Percentiles rank a stretch among this genome's conserved stretches.
Conservation (phyloP, 2,113 vertebrate genomes). For the Cyprinodon variegatus region DNA sequence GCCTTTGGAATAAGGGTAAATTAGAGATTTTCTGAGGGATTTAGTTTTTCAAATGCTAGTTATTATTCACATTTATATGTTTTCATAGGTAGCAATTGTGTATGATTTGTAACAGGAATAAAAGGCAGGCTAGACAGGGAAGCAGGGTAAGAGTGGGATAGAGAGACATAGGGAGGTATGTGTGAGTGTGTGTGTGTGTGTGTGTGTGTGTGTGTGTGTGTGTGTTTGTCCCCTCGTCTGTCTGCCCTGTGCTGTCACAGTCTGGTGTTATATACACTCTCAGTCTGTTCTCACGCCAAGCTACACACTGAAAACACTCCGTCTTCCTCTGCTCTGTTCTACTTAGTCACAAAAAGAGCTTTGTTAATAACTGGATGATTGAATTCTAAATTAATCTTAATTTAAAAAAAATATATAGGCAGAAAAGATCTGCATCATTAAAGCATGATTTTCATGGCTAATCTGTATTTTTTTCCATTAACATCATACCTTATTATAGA, state of each 20-base stretch:
- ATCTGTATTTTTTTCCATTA: not conserved
- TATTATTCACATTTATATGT: not conserved
- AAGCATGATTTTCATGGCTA: not conserved
- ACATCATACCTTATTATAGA: no score
- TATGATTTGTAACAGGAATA: not conserved
- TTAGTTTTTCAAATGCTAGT: not conserved
- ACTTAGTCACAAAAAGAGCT: conserved; percentile 38
- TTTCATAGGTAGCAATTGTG: not conserved
- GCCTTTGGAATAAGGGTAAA: not conserved
- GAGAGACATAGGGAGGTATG: conserved; percentile 10
- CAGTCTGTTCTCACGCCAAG: conserved; percentile 79
- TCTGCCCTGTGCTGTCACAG: conserved; percentile 70
- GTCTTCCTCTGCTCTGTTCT: conserved; percentile 18
- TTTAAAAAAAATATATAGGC: not conserved
- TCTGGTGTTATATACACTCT: conserved; percentile 74
- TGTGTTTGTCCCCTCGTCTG: conserved; percentile 57
- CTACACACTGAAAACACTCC: conserved; percentile 56
- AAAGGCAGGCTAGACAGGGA: not conserved
- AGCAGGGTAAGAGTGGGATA: not conserved
- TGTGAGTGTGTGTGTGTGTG: conserved; percentile 25
- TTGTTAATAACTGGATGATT: not conserved
- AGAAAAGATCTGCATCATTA: not conserved
- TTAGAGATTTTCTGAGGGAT: not conserved
- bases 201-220: conserved; percentile 2
- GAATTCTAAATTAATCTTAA: not conserved